These are phyloP conservation scores for Tetragnatha montana DNA, from an alignment of 2,888 invertebrate genomes.

Conservation along the genomic window DNA sequence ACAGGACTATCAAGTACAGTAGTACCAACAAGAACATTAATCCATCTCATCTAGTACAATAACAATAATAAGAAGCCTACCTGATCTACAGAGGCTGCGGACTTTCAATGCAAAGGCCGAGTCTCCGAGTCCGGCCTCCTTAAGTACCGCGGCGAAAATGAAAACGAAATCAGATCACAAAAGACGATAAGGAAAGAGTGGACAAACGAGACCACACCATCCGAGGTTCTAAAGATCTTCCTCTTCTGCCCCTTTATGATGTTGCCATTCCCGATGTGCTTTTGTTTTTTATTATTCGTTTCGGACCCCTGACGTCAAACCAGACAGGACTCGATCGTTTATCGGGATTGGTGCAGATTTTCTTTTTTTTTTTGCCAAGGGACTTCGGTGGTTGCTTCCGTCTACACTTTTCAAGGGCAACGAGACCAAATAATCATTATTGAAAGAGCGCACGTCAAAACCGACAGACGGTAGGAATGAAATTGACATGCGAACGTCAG, in stretches of 20 bases:
- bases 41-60: not conserved
- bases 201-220: not conserved
- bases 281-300: not conserved
- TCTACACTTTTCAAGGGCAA: not conserved
- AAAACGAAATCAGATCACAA: not conserved
- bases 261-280: not conserved
- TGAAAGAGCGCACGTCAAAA: not conserved
- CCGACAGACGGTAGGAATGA: not conserved
- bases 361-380: not conserved
- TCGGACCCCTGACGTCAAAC: conserved; percentile 2
- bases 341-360: not conserved
- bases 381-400: not conserved
- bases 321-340: not conserved
- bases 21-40: too few species aligned
- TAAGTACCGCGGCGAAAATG: not conserved
- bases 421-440: not conserved
- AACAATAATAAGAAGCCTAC: conserved; percentile 2
- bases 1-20: too few species aligned
- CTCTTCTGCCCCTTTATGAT: not conserved
- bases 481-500: too few species aligned
- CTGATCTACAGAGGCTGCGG: not conserved
- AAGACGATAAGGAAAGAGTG: conserved; percentile 10
- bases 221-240: not conserved
- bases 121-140: not conserved
- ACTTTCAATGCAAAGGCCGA: not conserved